Conservation (phyloP, 2,113 vertebrate genomes). For the Hyaena hyaena region DNA sequence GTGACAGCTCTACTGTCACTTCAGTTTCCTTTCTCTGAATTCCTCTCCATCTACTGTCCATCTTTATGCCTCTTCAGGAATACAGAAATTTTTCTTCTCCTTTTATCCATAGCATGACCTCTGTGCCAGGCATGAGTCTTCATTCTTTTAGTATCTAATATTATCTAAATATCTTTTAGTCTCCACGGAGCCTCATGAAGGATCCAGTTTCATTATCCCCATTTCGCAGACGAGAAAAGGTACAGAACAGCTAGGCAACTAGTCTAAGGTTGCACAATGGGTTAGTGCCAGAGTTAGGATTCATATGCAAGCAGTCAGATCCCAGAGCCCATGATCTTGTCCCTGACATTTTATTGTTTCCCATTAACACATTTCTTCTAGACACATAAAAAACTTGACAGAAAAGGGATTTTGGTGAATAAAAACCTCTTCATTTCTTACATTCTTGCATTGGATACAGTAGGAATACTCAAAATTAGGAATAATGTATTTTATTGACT, state of each 20-base stretch:
- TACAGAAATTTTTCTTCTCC: background rate
- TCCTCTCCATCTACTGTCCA: too few species aligned
- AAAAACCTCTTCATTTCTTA: background rate
- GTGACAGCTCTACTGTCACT: background rate
- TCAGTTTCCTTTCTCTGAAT: background rate
- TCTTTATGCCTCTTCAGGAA: background rate
- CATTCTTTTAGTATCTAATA: background rate
- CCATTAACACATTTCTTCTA: background rate
- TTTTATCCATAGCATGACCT: background rate
- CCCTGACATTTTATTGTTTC: background rate
- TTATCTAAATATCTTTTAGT: background rate
- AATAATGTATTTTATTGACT: background rate
- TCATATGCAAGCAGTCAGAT: background rate
- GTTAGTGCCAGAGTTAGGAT: background rate
- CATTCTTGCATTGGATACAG: background rate
- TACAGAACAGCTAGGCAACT: background rate
- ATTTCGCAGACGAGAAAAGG: conserved; percentile 24
- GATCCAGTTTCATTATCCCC: background rate
- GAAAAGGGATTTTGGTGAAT: background rate
- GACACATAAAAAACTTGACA: background rate
- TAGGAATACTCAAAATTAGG: background rate
- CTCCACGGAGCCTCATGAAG: background rate
- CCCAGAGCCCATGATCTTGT: background rate
- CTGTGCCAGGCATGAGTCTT: background rate
- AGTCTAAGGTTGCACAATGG: background rate